Percentiles rank a stretch among this genome's conserved stretches.
Conservation (phyloP, 37 sponge, comb jelly and placozoan species). For the Spongilla lacustris region DNA sequence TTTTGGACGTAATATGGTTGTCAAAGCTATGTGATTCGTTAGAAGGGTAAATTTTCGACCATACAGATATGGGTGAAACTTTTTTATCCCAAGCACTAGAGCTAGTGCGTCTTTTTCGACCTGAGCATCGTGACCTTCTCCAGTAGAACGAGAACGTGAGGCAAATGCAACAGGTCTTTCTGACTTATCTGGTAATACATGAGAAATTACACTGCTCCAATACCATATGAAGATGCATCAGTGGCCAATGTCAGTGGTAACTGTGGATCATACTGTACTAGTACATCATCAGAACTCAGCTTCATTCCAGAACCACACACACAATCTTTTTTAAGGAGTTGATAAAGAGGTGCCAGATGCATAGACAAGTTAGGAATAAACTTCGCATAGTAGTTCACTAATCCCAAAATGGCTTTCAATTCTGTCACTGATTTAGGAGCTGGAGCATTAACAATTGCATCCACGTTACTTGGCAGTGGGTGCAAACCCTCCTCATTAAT, state of each 20-base stretch:
- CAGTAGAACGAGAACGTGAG: constrained; percentile 19
- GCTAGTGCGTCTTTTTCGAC: constrained; percentile 57
- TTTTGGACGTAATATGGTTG: constrained; percentile 21
- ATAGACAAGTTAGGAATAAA: constrained; percentile 42
- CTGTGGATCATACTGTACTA: constrained; percentile 15
- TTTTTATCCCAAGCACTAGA: constrained; percentile 38
- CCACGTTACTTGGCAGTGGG: constrained; percentile 6
- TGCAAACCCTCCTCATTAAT: constrained; percentile 39
- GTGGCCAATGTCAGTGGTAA: constrained; percentile 8
- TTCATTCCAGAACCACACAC: constrained; percentile 37
- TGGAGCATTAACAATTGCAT: constrained; percentile 47
- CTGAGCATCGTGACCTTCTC: constrained; percentile 53
- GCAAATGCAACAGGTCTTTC: constrained; percentile 53
- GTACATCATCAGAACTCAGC: constrained; percentile 22
- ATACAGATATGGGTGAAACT: constrained; percentile 62
- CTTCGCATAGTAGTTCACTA: constrained; percentile 39
- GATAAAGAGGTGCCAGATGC: constrained; percentile 11
- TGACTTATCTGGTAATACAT: constrained; percentile 16
- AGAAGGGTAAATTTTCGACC: constrained; percentile 41
- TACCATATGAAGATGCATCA: constrained; percentile 37
- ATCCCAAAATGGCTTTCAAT: constrained; percentile 38
- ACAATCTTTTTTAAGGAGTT: constrained; percentile 7
- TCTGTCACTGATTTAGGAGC: constrained; percentile 30
- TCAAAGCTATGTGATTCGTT: constrained; percentile 39
- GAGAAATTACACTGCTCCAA: constrained; percentile 44